Evolutionary conservation across 2,797 vertebrate genomes (phyloP).

Genomic region (Acridotheres tristis): DNA sequence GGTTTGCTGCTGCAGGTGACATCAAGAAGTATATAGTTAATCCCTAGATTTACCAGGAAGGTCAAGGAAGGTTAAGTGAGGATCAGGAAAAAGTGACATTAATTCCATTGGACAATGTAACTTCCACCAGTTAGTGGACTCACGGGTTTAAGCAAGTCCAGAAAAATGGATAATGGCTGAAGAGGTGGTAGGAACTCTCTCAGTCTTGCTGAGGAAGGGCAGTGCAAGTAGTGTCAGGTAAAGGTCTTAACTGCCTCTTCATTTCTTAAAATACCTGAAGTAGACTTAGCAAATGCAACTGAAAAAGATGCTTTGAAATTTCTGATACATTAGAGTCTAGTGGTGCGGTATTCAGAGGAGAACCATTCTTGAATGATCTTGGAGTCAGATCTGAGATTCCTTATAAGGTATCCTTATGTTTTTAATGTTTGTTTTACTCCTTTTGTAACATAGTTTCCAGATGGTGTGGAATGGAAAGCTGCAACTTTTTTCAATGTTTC

Average conservation of each 20-base stretch:
- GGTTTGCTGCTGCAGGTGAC: neutral
- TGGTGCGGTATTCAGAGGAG: neutral
- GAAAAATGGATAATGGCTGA: neutral
- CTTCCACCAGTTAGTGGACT: neutral
- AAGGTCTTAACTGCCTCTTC: neutral
- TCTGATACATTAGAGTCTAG: neutral
- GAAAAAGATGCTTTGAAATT: neutral
- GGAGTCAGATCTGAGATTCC: conserved; percentile 27
- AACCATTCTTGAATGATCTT: conserved; percentile 18
- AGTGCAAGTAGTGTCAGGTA: neutral
- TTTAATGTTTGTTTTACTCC: conserved; percentile 18
- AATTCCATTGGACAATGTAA: neutral
- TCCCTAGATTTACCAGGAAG: neutral
- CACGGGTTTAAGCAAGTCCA: neutral
- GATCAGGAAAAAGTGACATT: conserved; percentile 50
- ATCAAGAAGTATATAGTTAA: conserved; percentile 22
- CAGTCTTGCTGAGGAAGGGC: neutral
- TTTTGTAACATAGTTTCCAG: conserved; percentile 5
- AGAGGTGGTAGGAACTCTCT: neutral
- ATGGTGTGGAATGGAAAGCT: neutral
- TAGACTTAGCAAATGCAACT: neutral
- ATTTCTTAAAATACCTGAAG: neutral
- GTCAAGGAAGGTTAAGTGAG: conserved; percentile 12
- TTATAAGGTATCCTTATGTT: conserved; percentile 46
- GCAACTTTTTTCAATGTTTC: neutral